Conservation (phyloP, 1,140 invertebrate species). For the Lysiphlebus fabarum region DNA sequence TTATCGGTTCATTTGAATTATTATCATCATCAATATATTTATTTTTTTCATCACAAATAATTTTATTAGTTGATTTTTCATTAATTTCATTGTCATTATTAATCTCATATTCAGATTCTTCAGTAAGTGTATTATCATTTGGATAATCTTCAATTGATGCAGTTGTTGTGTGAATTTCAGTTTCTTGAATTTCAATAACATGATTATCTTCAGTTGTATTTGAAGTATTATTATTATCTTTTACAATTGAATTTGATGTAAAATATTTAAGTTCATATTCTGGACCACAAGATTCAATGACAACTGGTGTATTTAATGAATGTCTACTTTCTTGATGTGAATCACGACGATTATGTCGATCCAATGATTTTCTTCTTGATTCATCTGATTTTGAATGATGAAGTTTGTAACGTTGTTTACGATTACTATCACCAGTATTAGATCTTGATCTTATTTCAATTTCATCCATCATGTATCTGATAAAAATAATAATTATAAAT, state of each 20-base stretch:
- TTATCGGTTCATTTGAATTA: neutral
- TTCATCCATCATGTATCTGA: conserved; percentile 42
- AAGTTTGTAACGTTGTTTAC: conserved; percentile 40
- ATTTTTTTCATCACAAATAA: neutral
- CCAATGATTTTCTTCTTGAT: conserved; percentile 46
- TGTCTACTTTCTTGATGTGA: conserved; percentile 40
- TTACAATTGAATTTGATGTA: conserved; percentile 38
- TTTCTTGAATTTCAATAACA: conserved; percentile 39
- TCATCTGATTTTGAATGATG: conserved; percentile 51
- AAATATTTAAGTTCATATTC: conserved; percentile 50
- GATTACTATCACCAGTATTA: conserved; percentile 43
- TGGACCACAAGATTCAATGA: conserved; percentile 30
- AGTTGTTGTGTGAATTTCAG: conserved; percentile 10
- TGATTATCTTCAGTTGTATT: conserved; percentile 42
- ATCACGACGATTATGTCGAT: conserved; percentile 41
- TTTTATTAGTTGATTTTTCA: neutral
- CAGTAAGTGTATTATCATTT: conserved; percentile 41
- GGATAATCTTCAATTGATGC: conserved; percentile 32
- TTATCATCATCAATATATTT: conserved; percentile 1
- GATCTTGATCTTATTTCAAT: conserved; percentile 39
- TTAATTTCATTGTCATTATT: conserved; percentile 33
- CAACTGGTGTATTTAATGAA: conserved; percentile 44
- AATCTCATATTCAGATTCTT: conserved; percentile 49
- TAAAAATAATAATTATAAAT: too few species aligned
- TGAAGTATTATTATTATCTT: conserved; percentile 36